phyloP scores from a whole-genome alignment of 2,888 invertebrate species.

The Drosophila neonasuta region DNA sequence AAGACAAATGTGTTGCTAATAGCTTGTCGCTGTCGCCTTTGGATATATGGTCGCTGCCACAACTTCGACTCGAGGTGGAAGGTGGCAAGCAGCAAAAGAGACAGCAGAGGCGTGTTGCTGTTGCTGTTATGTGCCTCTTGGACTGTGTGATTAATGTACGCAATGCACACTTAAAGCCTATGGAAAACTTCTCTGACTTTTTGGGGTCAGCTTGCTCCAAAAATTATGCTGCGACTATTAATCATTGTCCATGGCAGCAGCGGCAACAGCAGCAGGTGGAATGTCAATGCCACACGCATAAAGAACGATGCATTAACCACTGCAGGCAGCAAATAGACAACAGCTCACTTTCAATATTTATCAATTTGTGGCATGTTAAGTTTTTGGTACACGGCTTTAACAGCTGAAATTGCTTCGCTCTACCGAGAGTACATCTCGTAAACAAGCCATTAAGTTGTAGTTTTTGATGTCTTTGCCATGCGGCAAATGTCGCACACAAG shows the following conservation, averaged over 20 bases:
- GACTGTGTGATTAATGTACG: constrained; percentile 66
- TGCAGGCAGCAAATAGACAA: not conserved
- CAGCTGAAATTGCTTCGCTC: constrained; percentile 7
- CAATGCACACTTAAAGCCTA: constrained; percentile 55
- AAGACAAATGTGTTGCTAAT: constrained; percentile 77
- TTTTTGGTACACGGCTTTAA: constrained; percentile 10
- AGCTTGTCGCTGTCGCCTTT: constrained; percentile 67
- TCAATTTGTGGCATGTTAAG: constrained; percentile 31
- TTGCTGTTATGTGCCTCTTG: constrained; percentile 19
- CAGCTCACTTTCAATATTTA: constrained; percentile 21
- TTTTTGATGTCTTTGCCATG: constrained; percentile 34
- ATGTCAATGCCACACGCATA: constrained; percentile 20
- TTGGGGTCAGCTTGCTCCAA: constrained; percentile 49
- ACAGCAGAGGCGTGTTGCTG: constrained; percentile 4
- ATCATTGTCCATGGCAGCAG: constrained; percentile 58
- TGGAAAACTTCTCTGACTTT: constrained; percentile 61
- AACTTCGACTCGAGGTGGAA: constrained; percentile 2
- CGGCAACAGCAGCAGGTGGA: constrained; percentile 13
- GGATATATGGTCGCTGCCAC: constrained; percentile 19
- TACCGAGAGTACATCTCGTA: constrained; percentile 29
- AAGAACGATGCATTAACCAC: constrained; percentile 1
- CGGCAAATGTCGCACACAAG: constrained; percentile 18
- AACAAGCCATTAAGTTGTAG: constrained; percentile 33
- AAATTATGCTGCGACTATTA: constrained; percentile 58
- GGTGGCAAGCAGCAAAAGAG: not conserved